phyloP scores from a whole-genome alignment of 2,797 vertebrate species.

The Smutsia temminckii region DNA sequence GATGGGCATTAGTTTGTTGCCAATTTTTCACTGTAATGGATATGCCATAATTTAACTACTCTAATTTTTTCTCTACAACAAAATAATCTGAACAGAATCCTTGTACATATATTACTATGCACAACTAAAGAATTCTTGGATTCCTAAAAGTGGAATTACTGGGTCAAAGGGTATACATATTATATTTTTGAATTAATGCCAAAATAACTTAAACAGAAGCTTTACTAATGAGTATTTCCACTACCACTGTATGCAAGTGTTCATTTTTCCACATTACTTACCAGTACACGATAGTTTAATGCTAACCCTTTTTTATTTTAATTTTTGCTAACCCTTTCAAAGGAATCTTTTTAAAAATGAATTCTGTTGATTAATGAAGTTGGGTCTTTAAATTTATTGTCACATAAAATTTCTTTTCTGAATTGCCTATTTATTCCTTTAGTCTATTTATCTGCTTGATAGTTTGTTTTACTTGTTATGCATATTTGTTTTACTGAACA shows the following conservation, averaged over 20 bases:
- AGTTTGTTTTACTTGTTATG: background rate
- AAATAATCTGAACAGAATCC: background rate
- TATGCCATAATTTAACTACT: background rate
- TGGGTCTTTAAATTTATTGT: conserved; percentile 12
- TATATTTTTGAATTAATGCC: background rate
- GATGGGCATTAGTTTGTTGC: background rate
- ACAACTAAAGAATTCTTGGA: background rate
- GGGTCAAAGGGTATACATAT: background rate
- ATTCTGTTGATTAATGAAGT: background rate
- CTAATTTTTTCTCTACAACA: background rate
- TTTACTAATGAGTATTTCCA: background rate
- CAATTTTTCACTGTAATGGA: background rate
- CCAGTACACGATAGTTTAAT: background rate
- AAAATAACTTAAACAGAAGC: background rate
- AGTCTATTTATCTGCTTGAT: background rate
- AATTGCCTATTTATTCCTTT: conserved; percentile 1
- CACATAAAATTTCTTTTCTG: conserved; percentile 36
- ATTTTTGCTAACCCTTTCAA: conserved; percentile 37
- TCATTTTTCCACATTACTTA: background rate
- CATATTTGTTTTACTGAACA: conserved; percentile 12
- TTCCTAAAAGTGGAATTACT: background rate
- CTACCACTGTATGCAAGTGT: background rate
- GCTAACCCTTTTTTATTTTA: background rate
- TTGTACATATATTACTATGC: background rate
- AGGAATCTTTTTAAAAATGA: conserved; percentile 8